Percentiles rank a stretch among this genome's conserved stretches.
Conservation (phyloP, 1,140 invertebrate genomes). For the Carposina sasakii region DNA sequence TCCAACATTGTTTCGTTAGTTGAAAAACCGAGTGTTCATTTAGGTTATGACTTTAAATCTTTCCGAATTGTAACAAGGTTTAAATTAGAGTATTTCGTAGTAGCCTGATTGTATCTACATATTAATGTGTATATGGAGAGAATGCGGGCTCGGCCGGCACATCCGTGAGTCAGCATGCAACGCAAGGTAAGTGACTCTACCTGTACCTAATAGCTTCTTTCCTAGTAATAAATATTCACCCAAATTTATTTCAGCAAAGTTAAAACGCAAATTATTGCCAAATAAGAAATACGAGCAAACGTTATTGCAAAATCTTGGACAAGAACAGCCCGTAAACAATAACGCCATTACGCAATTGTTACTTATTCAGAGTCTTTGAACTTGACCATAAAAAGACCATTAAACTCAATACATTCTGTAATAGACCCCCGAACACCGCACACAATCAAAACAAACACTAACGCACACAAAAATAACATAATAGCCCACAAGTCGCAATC, state of each 20-base stretch:
- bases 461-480: conserved; percentile 65
- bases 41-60: too few species aligned
- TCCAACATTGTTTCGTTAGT: too few species aligned
- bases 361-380: too few species aligned
- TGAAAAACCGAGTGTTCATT: too few species aligned
- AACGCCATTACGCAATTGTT: conserved; percentile 20
- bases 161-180: conserved; percentile 6
- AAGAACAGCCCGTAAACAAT: conserved; percentile 24
- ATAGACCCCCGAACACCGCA: conserved; percentile 62
- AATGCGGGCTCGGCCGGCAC: conserved; percentile 23
- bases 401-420: conserved; percentile 57
- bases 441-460: conserved; percentile 66
- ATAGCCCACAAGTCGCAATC: conserved; percentile 64
- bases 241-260: too few species aligned
- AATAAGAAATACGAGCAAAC: conserved; percentile 2
- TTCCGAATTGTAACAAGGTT: too few species aligned
- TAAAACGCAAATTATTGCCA: too few species aligned
- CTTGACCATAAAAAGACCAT: too few species aligned
- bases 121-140: conserved; percentile 11
- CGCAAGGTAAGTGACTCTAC: conserved; percentile 23
- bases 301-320: conserved; percentile 3
- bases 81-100: too few species aligned
- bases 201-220: too few species aligned
- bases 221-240: too few species aligned
- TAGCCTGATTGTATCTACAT: too few species aligned